Percentiles rank a stretch among this genome's conserved stretches.
phyloP scores from a whole-genome alignment of 2,888 invertebrate genomes.

The Alloplasta piceator region DNA sequence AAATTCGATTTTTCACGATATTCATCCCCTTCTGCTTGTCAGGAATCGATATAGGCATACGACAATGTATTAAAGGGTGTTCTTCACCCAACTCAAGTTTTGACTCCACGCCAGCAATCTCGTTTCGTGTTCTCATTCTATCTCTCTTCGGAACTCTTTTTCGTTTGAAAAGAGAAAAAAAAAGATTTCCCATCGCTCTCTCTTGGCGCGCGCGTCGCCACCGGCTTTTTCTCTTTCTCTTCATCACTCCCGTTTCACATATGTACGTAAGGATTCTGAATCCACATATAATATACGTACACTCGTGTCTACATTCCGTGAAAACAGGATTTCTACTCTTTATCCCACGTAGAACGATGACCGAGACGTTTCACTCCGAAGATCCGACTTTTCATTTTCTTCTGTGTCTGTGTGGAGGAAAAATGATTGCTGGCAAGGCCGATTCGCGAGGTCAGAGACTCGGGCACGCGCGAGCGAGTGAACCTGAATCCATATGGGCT shows the following conservation, averaged over 20 bases:
- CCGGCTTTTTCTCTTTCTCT: slow-evolving; percentile 21
- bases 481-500: background rate
- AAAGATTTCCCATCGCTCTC: background rate
- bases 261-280: background rate
- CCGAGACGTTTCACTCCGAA: slow-evolving; percentile 23
- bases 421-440: slow-evolving; percentile 30
- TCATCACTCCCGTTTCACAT: slow-evolving; percentile 31
- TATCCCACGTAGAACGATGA: slow-evolving; percentile 17
- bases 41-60: slow-evolving; percentile 2
- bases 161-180: background rate
- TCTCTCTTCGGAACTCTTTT: slow-evolving; percentile 7
- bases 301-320: background rate
- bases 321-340: slow-evolving; percentile 36
- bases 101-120: slow-evolving; percentile 52
- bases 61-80: background rate
- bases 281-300: background rate
- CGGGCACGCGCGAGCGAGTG: background rate
- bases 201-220: background rate
- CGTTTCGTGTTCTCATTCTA: slow-evolving; percentile 24
- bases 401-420: background rate
- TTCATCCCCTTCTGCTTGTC: background rate
- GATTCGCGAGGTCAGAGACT: background rate
- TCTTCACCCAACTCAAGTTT: slow-evolving; percentile 29
- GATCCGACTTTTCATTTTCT: background rate
- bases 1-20: background rate